These are phyloP conservation scores for Halcyon senegalensis DNA, from an alignment of 2,113 vertebrate genomes.

Conservation along the genomic window DNA sequence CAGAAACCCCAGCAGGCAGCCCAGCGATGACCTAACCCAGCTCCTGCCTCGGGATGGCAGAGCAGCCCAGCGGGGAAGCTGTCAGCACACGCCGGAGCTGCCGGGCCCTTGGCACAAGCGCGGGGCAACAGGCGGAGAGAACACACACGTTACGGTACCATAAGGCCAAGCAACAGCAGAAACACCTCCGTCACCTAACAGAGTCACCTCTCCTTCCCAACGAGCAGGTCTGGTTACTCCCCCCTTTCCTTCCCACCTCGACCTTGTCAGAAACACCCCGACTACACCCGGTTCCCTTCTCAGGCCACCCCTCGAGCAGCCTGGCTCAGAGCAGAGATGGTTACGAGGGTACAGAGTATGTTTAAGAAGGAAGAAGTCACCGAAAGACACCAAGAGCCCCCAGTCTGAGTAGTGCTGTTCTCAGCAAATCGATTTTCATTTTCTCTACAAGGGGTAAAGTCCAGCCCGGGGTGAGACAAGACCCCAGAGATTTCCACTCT, in stretches of 20 bases:
- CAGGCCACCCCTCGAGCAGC: background rate
- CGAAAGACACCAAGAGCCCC: background rate
- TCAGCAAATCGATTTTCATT: background rate
- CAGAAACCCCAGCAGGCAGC: background rate
- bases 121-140: background rate
- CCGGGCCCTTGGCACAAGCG: too few species aligned
- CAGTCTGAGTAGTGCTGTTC: background rate
- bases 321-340: background rate
- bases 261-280: background rate
- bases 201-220: background rate
- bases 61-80: background rate
- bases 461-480: background rate
- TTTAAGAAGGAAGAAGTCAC: background rate
- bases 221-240: background rate
- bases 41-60: background rate
- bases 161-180: background rate
- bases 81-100: background rate
- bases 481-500: background rate
- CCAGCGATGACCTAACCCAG: background rate
- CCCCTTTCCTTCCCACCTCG: background rate
- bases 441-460: background rate
- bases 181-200: background rate
- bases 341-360: rapidly evolving
- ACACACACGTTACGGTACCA: background rate
- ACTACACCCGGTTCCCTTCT: background rate